Conservation (phyloP, 2,888 invertebrate genomes). For the Eupeodes luniger region DNA sequence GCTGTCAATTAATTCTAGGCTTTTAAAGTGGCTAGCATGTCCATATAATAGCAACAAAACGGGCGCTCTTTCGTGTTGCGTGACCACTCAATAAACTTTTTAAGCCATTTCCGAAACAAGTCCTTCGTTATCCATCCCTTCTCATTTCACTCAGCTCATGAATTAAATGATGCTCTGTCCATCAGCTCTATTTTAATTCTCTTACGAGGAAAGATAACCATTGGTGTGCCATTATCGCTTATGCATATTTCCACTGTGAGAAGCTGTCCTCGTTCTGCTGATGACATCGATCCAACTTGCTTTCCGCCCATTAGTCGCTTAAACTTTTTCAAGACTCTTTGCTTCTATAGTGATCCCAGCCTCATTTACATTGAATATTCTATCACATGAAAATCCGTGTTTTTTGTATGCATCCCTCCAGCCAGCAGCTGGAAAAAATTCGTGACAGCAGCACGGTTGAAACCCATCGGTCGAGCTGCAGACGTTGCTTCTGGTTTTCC, state of each 20-base stretch:
- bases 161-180: neutral
- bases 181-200: neutral
- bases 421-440: constrained; percentile 27
- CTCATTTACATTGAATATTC: neutral
- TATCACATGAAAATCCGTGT: constrained; percentile 6
- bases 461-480: too few species aligned
- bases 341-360: neutral
- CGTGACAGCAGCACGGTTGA: too few species aligned
- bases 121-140: constrained; percentile 8
- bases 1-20: neutral
- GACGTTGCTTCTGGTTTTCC: constrained; percentile 13
- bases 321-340: neutral
- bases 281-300: too few species aligned
- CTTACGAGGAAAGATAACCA: constrained; percentile 1
- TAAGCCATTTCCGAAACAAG: constrained; percentile 7
- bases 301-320: neutral
- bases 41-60: neutral
- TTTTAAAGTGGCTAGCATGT: constrained; percentile 13
- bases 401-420: neutral
- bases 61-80: neutral
- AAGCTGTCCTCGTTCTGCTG: too few species aligned
- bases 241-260: neutral
- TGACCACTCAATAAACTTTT: constrained; percentile 16
- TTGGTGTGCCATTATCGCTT: neutral
- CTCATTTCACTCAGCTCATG: constrained; percentile 7